Conservation (phyloP, 2,797 vertebrate genomes). For the Menidia menidia region DNA sequence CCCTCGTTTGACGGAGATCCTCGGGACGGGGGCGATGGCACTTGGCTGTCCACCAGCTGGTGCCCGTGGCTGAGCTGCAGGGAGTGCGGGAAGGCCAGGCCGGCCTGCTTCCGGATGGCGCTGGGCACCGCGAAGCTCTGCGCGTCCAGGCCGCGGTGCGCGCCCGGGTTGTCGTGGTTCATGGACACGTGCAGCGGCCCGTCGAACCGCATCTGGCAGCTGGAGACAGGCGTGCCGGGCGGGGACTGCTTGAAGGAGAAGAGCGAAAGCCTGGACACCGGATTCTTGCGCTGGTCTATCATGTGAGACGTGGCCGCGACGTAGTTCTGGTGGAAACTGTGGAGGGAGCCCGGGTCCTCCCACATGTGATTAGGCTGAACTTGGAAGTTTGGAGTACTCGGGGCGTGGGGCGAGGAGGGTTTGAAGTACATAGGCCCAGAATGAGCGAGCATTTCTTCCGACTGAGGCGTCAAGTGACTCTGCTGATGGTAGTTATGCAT, state of each 20-base stretch:
- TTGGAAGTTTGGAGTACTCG: slow-evolving; percentile 92
- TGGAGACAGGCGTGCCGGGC: slow-evolving; percentile 95
- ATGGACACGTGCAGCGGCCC: slow-evolving; percentile 95
- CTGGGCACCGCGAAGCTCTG: slow-evolving; percentile 94
- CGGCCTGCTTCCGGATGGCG: slow-evolving; percentile 92
- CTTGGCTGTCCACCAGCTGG: slow-evolving; percentile 95
- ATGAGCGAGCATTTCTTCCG: slow-evolving; percentile 95
- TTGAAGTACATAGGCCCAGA: slow-evolving; percentile 97
- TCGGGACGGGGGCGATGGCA: slow-evolving; percentile 94
- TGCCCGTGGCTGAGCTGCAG: slow-evolving; percentile 94
- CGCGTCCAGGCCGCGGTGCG: slow-evolving; percentile 91
- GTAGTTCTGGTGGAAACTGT: slow-evolving; percentile 98
- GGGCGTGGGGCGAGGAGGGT: slow-evolving; percentile 90
- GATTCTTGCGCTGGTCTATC: slow-evolving; percentile 95
- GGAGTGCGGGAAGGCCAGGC: slow-evolving; percentile 92
- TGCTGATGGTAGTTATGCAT: slow-evolving; percentile 97
- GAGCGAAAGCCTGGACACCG: slow-evolving; percentile 94
- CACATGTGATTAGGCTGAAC: slow-evolving; percentile 94
- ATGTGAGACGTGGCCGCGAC: slow-evolving; percentile 93
- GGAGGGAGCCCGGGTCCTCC: slow-evolving; percentile 97
- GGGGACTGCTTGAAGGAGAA: slow-evolving; percentile 99
- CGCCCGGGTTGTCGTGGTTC: slow-evolving; percentile 89
- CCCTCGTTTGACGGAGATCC: slow-evolving; percentile 98
- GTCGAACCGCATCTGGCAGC: slow-evolving; percentile 99
- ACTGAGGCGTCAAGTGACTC: slow-evolving; percentile 91